These are phyloP conservation scores for Brachyhypopomus occidentalis DNA, from an alignment of 2,113 vertebrate species.

Conservation along the genomic window DNA sequence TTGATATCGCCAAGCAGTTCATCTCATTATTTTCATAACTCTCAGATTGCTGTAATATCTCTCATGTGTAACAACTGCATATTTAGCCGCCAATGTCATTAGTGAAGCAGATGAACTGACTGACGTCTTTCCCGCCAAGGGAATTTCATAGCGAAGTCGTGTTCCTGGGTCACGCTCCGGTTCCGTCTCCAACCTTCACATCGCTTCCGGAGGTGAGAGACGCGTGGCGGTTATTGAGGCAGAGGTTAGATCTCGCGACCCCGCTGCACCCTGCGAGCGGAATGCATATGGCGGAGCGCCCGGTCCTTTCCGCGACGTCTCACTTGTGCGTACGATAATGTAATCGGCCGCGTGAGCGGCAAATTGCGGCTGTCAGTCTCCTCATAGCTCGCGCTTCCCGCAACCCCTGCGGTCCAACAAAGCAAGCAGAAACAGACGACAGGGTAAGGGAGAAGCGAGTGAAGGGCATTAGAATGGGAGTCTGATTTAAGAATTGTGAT, in stretches of 20 bases:
- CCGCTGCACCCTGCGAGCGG: slow-evolving; percentile 28
- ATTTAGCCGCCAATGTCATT: slow-evolving; percentile 4
- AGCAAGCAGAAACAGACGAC: slow-evolving; percentile 15
- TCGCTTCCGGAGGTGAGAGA: slow-evolving; percentile 29
- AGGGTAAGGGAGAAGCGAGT: background rate
- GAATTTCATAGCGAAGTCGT: background rate
- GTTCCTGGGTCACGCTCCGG: background rate
- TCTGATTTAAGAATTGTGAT: background rate
- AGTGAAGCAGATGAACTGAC: slow-evolving; percentile 23
- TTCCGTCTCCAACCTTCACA: slow-evolving; percentile 13
- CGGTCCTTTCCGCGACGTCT: slow-evolving; percentile 56
- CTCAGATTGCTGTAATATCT: slow-evolving; percentile 12
- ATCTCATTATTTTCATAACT: slow-evolving; percentile 33
- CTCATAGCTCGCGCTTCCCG: slow-evolving; percentile 46
- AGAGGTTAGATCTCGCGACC: slow-evolving; percentile 47
- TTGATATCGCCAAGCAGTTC: slow-evolving; percentile 18
- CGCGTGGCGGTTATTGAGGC: slow-evolving; percentile 45
- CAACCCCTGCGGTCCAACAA: slow-evolving; percentile 30
- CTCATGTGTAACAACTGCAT: slow-evolving; percentile 27
- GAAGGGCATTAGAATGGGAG: background rate
- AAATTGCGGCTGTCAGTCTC: slow-evolving; percentile 59
- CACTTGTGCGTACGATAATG: slow-evolving; percentile 52
- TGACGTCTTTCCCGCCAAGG: slow-evolving; percentile 9
- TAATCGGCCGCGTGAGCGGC: slow-evolving; percentile 38
- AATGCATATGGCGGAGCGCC: slow-evolving; percentile 41